Conservation (phyloP, 2,888 invertebrate genomes). For the Ophonus ardosiacus region DNA sequence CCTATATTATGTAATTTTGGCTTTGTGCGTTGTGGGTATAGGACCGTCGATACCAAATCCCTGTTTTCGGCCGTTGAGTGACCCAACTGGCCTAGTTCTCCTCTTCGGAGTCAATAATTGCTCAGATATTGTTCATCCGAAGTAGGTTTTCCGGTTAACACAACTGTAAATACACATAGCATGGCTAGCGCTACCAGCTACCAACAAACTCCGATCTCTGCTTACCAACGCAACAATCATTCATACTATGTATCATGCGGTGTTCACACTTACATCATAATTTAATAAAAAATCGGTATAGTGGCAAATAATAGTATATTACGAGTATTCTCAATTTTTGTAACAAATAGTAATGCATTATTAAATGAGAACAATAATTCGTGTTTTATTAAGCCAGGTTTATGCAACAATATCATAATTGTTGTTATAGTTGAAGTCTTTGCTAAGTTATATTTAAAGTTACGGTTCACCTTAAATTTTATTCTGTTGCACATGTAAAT, state of each 20-base stretch:
- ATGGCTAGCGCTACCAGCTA: slow-evolving; percentile 53
- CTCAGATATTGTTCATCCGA: slow-evolving; percentile 59
- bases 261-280: background rate
- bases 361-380: too few relatives aligned
- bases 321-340: too few relatives aligned
- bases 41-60: slow-evolving; percentile 6
- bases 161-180: slow-evolving; percentile 64
- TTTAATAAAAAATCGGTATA: too few relatives aligned
- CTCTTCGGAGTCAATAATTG: slow-evolving; percentile 58
- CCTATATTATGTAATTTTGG: background rate
- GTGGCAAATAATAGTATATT: too few relatives aligned
- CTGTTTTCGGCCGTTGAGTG: slow-evolving; percentile 22
- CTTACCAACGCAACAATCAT: slow-evolving; percentile 1
- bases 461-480: too few relatives aligned
- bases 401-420: too few relatives aligned
- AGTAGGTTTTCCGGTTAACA: slow-evolving; percentile 63
- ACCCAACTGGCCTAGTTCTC: slow-evolving; percentile 54
- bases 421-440: too few relatives aligned
- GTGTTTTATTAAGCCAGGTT: too few relatives aligned
- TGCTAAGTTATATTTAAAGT: too few relatives aligned
- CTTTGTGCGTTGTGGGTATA: background rate
- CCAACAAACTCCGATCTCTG: background rate
- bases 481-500: too few relatives aligned
- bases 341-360: too few relatives aligned
- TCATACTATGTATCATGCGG: background rate